Evolutionary conservation across 2,797 vertebrate species (phyloP).

Genomic region (Enteromius treurensis): DNA sequence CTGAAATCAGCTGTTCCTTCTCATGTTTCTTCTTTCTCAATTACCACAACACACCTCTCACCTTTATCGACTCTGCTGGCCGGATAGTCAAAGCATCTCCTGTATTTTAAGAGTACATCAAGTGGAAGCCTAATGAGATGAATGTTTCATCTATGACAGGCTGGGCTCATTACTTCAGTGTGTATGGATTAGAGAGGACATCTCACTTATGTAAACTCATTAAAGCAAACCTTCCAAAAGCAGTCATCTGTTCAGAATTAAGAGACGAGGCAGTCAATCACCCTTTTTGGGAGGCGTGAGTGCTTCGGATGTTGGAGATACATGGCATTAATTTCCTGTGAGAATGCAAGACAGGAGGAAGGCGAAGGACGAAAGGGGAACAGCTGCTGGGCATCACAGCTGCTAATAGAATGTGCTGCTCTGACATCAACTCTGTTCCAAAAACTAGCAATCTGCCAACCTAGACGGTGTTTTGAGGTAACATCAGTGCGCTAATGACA

Average conservation of each 20-base stretch:
- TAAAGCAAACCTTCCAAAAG: slow-evolving; percentile 41
- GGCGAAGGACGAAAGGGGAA: background rate
- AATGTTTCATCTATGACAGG: slow-evolving; percentile 35
- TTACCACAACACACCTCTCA: slow-evolving; percentile 44
- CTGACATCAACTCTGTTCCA: slow-evolving; percentile 33
- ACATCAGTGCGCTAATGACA: background rate
- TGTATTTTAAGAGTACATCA: slow-evolving; percentile 19
- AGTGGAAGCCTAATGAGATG: slow-evolving; percentile 41
- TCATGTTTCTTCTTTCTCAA: slow-evolving; percentile 24
- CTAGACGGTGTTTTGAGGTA: slow-evolving; percentile 1
- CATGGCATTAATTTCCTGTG: slow-evolving; percentile 20
- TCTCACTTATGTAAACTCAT: slow-evolving; percentile 52
- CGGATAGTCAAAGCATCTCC: slow-evolving; percentile 35
- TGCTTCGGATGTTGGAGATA: slow-evolving; percentile 3
- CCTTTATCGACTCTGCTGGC: slow-evolving; percentile 30
- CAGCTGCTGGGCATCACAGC: slow-evolving; percentile 27
- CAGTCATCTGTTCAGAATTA: slow-evolving; percentile 41
- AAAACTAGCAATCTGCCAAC: slow-evolving; percentile 17
- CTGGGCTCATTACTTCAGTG: slow-evolving; percentile 46
- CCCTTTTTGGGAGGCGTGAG: background rate
- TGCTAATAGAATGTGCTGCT: slow-evolving; percentile 24
- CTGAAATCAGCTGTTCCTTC: slow-evolving; percentile 3
- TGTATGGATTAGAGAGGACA: slow-evolving; percentile 39
- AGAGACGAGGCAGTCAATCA: slow-evolving; percentile 44
- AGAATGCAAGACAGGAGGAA: slow-evolving; percentile 11